phyloP scores from a whole-genome alignment of 2,797 vertebrate species.

The Clarias pachynema region DNA sequence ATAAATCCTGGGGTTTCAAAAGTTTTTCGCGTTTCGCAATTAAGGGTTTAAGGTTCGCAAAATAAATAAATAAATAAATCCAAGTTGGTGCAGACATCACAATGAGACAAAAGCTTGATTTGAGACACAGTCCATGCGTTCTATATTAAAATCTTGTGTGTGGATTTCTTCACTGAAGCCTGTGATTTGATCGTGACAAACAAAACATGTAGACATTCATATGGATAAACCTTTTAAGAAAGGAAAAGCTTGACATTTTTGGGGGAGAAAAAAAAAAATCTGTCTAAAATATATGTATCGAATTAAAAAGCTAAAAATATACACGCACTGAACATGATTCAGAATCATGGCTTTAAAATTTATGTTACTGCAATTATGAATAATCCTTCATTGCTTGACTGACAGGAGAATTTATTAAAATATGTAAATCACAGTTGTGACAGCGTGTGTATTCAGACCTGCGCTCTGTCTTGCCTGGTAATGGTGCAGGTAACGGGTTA shows the following conservation, averaged over 20 bases:
- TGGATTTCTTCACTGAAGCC: neutral
- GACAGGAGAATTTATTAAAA: neutral
- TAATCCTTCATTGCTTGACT: neutral
- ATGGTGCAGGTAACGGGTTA: neutral
- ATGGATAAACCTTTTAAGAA: neutral
- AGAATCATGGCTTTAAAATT: neutral
- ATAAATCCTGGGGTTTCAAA: neutral
- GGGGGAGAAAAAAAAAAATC: neutral
- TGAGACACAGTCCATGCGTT: neutral
- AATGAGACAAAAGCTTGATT: neutral
- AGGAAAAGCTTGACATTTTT: neutral
- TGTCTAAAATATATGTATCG: too few relatives aligned
- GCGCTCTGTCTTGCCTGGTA: too few relatives aligned
- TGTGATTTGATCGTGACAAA: neutral
- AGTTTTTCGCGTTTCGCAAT: neutral
- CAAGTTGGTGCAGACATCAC: neutral
- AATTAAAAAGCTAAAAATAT: neutral
- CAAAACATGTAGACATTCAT: too few relatives aligned
- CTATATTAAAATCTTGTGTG: neutral
- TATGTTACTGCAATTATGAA: neutral
- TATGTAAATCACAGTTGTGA: neutral
- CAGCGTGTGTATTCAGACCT: neutral
- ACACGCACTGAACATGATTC: too few relatives aligned
- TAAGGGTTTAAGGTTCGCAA: neutral
- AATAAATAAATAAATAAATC: too few relatives aligned